Percentiles rank a stretch among this genome's conserved stretches.
Evolutionary conservation across 2,797 vertebrate genomes (phyloP).

Genomic region (Gobionotothen gibberifrons): DNA sequence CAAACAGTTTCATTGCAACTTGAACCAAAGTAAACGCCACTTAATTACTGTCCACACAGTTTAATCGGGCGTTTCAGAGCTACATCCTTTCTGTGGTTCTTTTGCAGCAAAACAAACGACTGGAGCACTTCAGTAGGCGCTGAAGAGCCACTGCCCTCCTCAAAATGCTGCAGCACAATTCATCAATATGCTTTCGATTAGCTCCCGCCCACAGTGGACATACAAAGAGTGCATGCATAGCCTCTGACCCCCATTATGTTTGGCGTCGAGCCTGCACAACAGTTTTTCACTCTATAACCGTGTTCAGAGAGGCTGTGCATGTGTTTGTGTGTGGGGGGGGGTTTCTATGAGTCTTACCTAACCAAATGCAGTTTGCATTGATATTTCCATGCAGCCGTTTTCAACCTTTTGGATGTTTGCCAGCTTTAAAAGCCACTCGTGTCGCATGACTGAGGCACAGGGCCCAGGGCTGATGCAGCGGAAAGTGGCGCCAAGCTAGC

Average conservation of each 20-base stretch:
- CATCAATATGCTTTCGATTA: slow-evolving; percentile 71
- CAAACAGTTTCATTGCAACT: slow-evolving; percentile 51
- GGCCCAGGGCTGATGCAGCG: slow-evolving; percentile 65
- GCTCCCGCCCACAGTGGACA: slow-evolving; percentile 58
- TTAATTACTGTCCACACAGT: slow-evolving; percentile 54
- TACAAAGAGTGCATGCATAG: slow-evolving; percentile 46
- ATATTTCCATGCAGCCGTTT: slow-evolving; percentile 65
- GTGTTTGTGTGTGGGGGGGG: slow-evolving; percentile 6
- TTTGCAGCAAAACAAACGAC: slow-evolving; percentile 66
- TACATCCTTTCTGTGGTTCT: slow-evolving; percentile 38
- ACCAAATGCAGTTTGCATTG: slow-evolving; percentile 59
- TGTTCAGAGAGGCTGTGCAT: background rate
- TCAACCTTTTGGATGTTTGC: slow-evolving; percentile 47
- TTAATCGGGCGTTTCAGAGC: slow-evolving; percentile 33
- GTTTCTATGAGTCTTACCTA: slow-evolving; percentile 42
- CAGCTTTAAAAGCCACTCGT: slow-evolving; percentile 50
- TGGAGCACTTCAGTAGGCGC: slow-evolving; percentile 49
- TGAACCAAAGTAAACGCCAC: slow-evolving; percentile 41
- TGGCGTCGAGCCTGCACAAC: slow-evolving; percentile 33
- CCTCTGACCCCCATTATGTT: slow-evolving; percentile 65
- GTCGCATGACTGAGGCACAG: slow-evolving; percentile 60
- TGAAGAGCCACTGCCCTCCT: slow-evolving; percentile 59
- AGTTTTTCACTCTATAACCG: slow-evolving; percentile 39
- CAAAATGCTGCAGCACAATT: slow-evolving; percentile 69
- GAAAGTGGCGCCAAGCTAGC: slow-evolving; percentile 56